Conservation (phyloP, 1,140 invertebrate genomes). For the Dolichoris vasculosae region DNA sequence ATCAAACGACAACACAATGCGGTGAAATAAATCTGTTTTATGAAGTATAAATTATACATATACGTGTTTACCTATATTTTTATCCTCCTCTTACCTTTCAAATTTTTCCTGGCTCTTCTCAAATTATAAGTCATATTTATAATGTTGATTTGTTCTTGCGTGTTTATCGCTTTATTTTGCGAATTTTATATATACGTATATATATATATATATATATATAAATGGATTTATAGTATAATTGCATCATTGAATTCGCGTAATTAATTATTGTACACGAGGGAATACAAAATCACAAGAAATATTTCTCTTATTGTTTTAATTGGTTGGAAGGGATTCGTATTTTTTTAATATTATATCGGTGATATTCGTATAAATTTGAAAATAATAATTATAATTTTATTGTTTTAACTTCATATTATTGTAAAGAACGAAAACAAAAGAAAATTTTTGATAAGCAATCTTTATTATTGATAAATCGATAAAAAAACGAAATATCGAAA, state of each 20-base stretch:
- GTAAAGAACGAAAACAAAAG: too few species aligned
- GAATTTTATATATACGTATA: too few species aligned
- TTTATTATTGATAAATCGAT: too few species aligned
- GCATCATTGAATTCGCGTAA: not conserved
- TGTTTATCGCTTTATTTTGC: slow-evolving; percentile 4
- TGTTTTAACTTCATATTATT: too few species aligned
- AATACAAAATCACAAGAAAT: not conserved
- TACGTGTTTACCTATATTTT: slow-evolving; percentile 18
- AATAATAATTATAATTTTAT: too few species aligned
- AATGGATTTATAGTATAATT: not conserved
- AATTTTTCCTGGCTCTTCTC: not conserved
- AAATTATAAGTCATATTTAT: not conserved
- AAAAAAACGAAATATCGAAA: too few species aligned
- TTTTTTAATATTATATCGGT: not conserved
- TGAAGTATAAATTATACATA: slow-evolving; percentile 45
- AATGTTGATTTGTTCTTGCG: not conserved
- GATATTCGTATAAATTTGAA: not conserved
- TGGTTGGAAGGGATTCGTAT: not conserved
- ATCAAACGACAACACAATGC: slow-evolving; percentile 36
- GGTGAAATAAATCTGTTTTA: slow-evolving; percentile 52
- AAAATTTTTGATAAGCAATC: too few species aligned
- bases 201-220: not conserved
- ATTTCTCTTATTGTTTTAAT: not conserved
- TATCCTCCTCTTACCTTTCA: not conserved
- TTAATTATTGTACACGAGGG: not conserved